Evolutionary conservation across 2,888 invertebrate species (phyloP).

Genomic region (Mamestra brassicae): DNA sequence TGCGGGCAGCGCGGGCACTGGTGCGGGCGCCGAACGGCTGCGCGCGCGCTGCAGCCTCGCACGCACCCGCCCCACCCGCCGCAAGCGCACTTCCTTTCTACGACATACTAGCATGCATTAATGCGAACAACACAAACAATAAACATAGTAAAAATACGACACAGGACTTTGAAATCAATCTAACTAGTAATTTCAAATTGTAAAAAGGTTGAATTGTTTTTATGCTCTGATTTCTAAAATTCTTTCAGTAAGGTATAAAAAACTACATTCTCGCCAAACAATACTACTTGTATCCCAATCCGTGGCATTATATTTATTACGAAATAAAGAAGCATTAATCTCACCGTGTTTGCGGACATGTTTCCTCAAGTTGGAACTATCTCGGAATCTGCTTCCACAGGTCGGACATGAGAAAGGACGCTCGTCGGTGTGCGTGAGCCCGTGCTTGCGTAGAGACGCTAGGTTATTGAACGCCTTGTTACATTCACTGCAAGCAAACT

Average conservation of each 20-base stretch:
- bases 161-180: not conserved
- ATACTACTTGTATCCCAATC: no score
- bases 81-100: slow-evolving; percentile 73
- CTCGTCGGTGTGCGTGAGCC: slow-evolving; percentile 91
- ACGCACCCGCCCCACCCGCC: slow-evolving; percentile 62
- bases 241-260: no score
- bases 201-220: no score
- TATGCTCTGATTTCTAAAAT: no score
- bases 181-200: no score
- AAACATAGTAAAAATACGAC: not conserved
- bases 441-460: slow-evolving; percentile 91
- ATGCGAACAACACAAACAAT: not conserved
- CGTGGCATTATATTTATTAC: no score
- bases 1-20: slow-evolving; percentile 93
- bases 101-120: slow-evolving; percentile 44
- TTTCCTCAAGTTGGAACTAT: slow-evolving; percentile 93
- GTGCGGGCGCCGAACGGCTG: slow-evolving; percentile 85
- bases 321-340: slow-evolving; percentile 27
- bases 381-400: slow-evolving; percentile 91
- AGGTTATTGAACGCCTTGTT: slow-evolving; percentile 91
- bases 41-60: slow-evolving; percentile 55
- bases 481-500: slow-evolving; percentile 91
- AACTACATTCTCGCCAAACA: no score
- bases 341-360: slow-evolving; percentile 88
- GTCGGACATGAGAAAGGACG: slow-evolving; percentile 91